Conservation (phyloP, 2,888 invertebrate species). For the Allacma fusca region DNA sequence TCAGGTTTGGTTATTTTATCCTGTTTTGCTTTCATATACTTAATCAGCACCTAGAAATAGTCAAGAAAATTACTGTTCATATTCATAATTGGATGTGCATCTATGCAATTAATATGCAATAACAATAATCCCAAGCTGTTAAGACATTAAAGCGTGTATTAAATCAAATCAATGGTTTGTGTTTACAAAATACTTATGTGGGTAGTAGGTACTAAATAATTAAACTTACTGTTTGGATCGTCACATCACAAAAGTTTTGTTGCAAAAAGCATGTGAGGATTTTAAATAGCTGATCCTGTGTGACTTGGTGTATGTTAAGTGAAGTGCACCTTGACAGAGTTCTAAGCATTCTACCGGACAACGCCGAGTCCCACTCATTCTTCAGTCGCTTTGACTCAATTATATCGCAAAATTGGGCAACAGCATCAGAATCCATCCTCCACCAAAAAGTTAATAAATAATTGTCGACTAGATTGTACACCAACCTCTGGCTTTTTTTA, state of each 20-base stretch:
- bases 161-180: too few species aligned
- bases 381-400: conserved; percentile 27
- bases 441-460: conserved; percentile 70
- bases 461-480: conserved; percentile 70
- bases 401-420: conserved; percentile 62
- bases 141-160: too few species aligned
- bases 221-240: conserved; percentile 54
- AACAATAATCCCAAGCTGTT: too few species aligned
- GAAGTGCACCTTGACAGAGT: conserved; percentile 70
- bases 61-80: neutral
- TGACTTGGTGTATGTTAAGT: conserved; percentile 70
- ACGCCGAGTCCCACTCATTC: conserved; percentile 37
- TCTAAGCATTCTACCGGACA: conserved; percentile 63
- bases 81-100: too few species aligned
- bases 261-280: conserved; percentile 60
- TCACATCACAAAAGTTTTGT: conserved; percentile 52
- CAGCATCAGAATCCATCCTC: conserved; percentile 63
- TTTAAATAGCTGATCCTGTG: conserved; percentile 69
- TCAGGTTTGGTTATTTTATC: conserved; percentile 64
- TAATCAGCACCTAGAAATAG: conserved; percentile 70
- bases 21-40: conserved; percentile 70
- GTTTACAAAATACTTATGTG: too few species aligned
- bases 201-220: too few species aligned
- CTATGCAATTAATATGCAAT: too few species aligned
- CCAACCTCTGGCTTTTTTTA: conserved; percentile 70